phyloP scores from a whole-genome alignment of 2,113 vertebrate genomes.

The Polyodon spathula region DNA sequence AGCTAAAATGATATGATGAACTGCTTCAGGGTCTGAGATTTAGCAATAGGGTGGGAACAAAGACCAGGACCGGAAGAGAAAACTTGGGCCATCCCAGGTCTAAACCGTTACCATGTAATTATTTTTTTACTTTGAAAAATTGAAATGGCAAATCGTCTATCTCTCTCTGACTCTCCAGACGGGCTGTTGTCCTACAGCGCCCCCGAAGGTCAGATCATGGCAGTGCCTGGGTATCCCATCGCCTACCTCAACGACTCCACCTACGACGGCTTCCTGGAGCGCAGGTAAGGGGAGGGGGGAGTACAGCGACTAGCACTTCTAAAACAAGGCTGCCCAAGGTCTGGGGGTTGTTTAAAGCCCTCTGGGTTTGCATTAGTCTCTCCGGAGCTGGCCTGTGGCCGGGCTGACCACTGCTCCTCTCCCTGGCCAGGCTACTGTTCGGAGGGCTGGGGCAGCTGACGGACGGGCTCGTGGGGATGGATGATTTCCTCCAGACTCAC shows the following conservation, averaged over 20 bases:
- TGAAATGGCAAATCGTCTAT: no score
- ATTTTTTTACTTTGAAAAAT: no score
- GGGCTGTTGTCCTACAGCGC: constrained; percentile 73
- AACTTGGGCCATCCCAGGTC: no score
- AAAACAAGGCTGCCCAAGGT: no score
- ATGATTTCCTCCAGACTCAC: constrained; percentile 58
- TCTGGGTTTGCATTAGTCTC: no score
- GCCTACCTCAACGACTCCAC: constrained; percentile 79
- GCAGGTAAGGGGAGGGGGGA: constrained; percentile 40
- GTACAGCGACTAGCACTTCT: not conserved
- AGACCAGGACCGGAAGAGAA: no score
- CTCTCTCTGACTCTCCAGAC: constrained; percentile 40
- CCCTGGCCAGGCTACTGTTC: constrained; percentile 48
- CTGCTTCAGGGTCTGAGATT: no score
- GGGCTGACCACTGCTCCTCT: not conserved
- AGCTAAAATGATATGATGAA: no score
- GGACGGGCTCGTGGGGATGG: constrained; percentile 61
- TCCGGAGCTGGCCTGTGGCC: rapidly evolving
- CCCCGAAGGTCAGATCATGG: constrained; percentile 74
- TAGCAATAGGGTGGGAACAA: no score
- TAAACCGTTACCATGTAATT: no score
- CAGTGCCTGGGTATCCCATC: constrained; percentile 55
- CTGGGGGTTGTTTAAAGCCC: no score
- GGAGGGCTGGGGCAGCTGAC: constrained; percentile 70
- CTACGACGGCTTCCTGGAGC: constrained; percentile 70